Evolutionary conservation across 1,140 invertebrate species (phyloP).

Genomic region (Notospermus geniculatus): DNA sequence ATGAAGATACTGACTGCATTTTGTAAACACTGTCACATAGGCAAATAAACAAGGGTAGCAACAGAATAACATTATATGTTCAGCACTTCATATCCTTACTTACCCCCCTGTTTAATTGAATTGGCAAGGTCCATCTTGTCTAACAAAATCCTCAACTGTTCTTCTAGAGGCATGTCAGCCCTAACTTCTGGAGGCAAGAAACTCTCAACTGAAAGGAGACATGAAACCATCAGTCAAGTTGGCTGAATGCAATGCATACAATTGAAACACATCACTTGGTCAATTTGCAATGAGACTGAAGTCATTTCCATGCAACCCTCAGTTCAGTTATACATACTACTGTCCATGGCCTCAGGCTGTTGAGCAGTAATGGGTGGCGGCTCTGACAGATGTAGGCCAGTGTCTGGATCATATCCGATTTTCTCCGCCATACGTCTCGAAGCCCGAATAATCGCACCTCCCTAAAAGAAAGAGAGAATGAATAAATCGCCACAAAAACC

Average conservation of each 20-base stretch:
- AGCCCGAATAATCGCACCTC: slow-evolving; percentile 72
- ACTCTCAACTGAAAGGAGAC: slow-evolving; percentile 42
- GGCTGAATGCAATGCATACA: slow-evolving; percentile 9
- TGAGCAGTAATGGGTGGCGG: slow-evolving; percentile 29
- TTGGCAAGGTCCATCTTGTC: slow-evolving; percentile 52
- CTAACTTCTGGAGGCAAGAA: slow-evolving; percentile 38
- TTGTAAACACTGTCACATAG: too few relatives aligned
- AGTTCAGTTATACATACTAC: slow-evolving; percentile 40
- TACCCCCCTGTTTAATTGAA: slow-evolving; percentile 13
- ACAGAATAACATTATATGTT: not conserved
- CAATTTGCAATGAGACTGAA: too few relatives aligned
- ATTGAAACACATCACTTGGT: too few relatives aligned
- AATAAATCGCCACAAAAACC: too few relatives aligned
- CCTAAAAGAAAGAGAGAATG: slow-evolving; percentile 55
- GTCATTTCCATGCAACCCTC: too few relatives aligned
- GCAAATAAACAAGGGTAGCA: too few relatives aligned
- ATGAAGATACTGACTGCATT: not conserved
- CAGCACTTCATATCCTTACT: not conserved
- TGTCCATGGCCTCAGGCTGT: slow-evolving; percentile 46
- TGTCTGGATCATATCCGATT: slow-evolving; percentile 62
- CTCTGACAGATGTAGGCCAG: slow-evolving; percentile 54
- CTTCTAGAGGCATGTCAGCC: slow-evolving; percentile 46
- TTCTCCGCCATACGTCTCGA: slow-evolving; percentile 71
- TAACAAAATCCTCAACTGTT: slow-evolving; percentile 52
- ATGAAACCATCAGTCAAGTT: slow-evolving; percentile 16